A percentile compares a stretch with the other conserved stretches of the same genome.
Evolutionary conservation across 53 echinoderm and acorn worm species (phyloP).

Genomic region (Crossaster papposus): DNA sequence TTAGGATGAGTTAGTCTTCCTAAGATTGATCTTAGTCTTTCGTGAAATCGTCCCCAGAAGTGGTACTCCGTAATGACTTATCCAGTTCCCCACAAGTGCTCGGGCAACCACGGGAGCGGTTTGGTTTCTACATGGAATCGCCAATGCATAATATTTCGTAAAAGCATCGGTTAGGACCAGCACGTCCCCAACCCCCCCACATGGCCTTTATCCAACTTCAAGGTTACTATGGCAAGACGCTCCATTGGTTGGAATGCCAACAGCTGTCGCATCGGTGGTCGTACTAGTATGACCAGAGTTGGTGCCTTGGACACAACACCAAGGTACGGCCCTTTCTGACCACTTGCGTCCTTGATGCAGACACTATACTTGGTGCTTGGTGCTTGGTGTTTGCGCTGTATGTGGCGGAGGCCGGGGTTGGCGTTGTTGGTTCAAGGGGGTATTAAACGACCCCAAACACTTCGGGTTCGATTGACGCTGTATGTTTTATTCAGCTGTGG

Average conservation of each 20-base stretch:
- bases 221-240: neutral
- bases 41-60: too few species aligned
- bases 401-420: too few species aligned
- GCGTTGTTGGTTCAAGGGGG: too few species aligned
- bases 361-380: neutral
- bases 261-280: neutral
- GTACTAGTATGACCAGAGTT: neutral
- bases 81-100: neutral
- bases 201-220: too few species aligned
- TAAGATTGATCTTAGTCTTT: too few species aligned
- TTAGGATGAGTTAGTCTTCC: too few species aligned
- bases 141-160: neutral
- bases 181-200: too few species aligned
- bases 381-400: too few species aligned
- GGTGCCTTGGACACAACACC: constrained; percentile 9
- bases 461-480: too few species aligned
- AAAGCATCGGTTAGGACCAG: too few species aligned
- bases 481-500: too few species aligned
- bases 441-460: too few species aligned
- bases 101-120: neutral
- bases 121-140: neutral
- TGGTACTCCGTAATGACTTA: neutral
- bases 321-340: constrained; percentile 20
- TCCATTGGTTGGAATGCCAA: neutral
- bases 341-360: constrained; percentile 39